phyloP scores from a whole-genome alignment of 2,797 vertebrate species.

The Mormyrus hasselquistii region DNA sequence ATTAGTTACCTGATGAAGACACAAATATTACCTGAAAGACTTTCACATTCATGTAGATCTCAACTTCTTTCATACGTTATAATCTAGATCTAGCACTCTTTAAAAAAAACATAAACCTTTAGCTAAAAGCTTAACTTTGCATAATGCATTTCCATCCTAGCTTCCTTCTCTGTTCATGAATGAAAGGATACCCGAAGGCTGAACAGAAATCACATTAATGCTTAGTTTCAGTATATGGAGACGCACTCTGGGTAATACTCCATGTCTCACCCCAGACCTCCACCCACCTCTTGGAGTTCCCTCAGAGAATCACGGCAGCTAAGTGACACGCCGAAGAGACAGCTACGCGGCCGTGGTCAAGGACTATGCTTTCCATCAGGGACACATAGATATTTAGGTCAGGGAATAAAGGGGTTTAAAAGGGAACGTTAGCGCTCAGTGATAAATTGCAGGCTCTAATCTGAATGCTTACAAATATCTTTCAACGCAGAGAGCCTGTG shows the following conservation, averaged over 20 bases:
- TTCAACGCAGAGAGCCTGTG: slow-evolving; percentile 26
- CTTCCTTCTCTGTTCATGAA: background rate
- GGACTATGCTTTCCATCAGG: slow-evolving; percentile 33
- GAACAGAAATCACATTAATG: background rate
- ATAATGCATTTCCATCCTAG: background rate
- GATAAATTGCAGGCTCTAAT: slow-evolving; percentile 36
- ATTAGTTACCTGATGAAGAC: background rate
- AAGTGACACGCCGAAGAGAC: background rate
- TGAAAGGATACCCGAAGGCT: background rate
- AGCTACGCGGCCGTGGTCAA: background rate
- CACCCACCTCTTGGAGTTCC: background rate
- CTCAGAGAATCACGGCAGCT: background rate
- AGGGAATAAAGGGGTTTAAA: slow-evolving; percentile 44
- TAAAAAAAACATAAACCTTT: background rate
- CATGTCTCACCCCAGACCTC: background rate
- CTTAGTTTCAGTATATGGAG: background rate
- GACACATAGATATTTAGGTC: slow-evolving; percentile 41
- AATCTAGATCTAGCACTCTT: background rate
- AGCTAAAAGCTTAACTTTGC: background rate
- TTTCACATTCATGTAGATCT: background rate
- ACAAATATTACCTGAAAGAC: background rate
- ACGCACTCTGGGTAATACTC: background rate
- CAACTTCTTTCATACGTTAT: background rate
- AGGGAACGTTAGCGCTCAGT: slow-evolving; percentile 38
- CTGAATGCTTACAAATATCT: slow-evolving; percentile 36